phyloP scores from a whole-genome alignment of 1,140 invertebrate genomes.

The Sitophilus oryzae region DNA sequence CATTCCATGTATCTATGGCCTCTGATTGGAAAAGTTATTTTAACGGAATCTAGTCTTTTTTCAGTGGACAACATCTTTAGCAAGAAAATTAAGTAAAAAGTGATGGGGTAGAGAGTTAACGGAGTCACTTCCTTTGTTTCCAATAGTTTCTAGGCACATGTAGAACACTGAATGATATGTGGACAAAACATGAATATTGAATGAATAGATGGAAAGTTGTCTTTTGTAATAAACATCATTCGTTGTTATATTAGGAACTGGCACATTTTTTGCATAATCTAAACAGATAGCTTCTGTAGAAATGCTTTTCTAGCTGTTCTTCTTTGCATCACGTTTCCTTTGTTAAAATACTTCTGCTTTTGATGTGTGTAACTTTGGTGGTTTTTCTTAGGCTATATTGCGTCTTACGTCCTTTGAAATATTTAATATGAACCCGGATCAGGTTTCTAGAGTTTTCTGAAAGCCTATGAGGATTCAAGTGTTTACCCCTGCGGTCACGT shows the following conservation, averaged over 20 bases:
- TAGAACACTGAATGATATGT: constrained; percentile 24
- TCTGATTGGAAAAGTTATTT: too few species aligned
- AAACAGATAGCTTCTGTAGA: constrained; percentile 26
- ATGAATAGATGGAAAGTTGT: constrained; percentile 24
- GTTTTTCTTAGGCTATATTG: too few species aligned
- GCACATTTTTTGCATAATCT: constrained; percentile 30
- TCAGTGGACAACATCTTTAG: constrained; percentile 10
- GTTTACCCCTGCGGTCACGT: neutral
- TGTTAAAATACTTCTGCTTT: constrained; percentile 29
- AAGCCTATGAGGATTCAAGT: too few species aligned
- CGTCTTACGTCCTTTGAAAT: too few species aligned
- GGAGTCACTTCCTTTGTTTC: constrained; percentile 30
- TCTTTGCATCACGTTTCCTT: constrained; percentile 19
- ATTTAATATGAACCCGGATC: neutral
- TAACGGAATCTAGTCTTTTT: too few species aligned
- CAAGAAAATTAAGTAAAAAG: constrained; percentile 11
- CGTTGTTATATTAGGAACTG: constrained; percentile 26
- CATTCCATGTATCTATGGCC: too few species aligned
- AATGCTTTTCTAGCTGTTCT: constrained; percentile 10
- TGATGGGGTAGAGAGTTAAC: constrained; percentile 19
- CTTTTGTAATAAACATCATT: constrained; percentile 35
- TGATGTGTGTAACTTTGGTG: too few species aligned
- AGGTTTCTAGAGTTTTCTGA: constrained; percentile 8
- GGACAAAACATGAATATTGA: constrained; percentile 31
- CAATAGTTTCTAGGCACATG: constrained; percentile 25